These are phyloP conservation scores for Centropus unirufus DNA, from an alignment of 2,113 vertebrate genomes.

Conservation along the genomic window DNA sequence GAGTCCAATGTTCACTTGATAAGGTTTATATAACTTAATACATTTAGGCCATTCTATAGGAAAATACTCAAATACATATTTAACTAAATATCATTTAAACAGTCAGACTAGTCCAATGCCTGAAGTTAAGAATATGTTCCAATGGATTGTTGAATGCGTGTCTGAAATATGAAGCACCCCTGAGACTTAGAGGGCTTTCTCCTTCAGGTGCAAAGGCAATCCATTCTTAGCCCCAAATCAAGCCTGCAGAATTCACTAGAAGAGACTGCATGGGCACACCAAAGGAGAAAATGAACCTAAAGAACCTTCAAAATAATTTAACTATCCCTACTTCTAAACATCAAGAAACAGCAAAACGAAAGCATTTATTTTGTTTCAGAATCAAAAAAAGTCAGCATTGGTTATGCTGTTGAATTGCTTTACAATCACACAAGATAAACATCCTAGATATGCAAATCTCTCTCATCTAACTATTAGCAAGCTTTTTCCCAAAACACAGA, in stretches of 20 bases:
- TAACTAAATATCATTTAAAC: background rate
- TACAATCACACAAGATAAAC: background rate
- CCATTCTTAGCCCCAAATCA: background rate
- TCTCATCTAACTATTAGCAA: background rate
- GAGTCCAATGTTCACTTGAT: background rate
- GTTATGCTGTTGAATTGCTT: background rate
- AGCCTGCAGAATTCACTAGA: background rate
- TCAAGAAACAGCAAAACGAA: background rate
- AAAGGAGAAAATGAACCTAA: background rate
- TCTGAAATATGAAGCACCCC: background rate
- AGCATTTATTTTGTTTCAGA: background rate
- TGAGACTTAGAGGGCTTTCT: background rate
- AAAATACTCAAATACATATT: background rate
- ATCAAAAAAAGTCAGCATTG: background rate
- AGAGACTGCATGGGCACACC: background rate
- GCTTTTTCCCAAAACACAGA: background rate
- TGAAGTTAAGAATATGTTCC: background rate
- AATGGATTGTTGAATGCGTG: background rate
- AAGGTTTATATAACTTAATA: background rate
- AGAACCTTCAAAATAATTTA: background rate
- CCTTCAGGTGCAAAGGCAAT: background rate
- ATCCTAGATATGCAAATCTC: background rate
- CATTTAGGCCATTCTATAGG: background rate
- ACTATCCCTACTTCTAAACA: background rate
- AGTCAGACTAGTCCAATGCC: background rate